Evolutionary conservation across 2,797 vertebrate species (phyloP), one percentile per base, ranked within the genome.

Genomic region (Parauchenoglanis punctatus): DNA sequence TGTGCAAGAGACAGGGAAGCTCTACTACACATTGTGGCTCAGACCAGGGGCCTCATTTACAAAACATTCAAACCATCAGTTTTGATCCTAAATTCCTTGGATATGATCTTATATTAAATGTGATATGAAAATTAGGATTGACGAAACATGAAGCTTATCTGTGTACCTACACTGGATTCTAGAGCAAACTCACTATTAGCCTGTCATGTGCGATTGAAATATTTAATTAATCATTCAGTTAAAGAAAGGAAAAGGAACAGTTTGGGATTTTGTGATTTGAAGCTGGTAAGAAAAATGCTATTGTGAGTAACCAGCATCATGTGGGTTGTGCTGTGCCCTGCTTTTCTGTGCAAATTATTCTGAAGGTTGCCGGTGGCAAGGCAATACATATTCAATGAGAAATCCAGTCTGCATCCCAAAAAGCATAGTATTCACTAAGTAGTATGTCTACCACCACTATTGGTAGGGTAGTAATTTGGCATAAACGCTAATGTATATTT

Each of bases 1-100:
- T 40, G 28, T 40, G 44, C 87, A 49, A 88, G 83, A 88, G 88
- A 83, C 83, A 76, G 18, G 2, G 18, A 77, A 59, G 61, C 61
- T 91, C 73, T 72, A 28, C 58, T 81, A 84, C 81, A 87, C 15
- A 20, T 28, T 68, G n/a, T 59, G 54, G 31, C 23, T 83, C 20
- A 35, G 54, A 73, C 78, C 54, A 56, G 1, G 3, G 52, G 28
- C 52, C 20, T 78, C 28, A 58, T 80, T 59, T 23, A 40, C 12
- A 35, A 40, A 61, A 61, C 58, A 81, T 59, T 23, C 58, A 61
- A 15, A 81, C 5, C 20, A 7, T 81, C 15, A 8, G 59, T 28
- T 46, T 17, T 28, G 40, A 65, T 40, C 25, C 40, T 15, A 7
- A 81, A 61, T 40, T 61, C 11, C 10, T 63, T 28, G 15, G 25